phyloP scores from a whole-genome alignment of 2,113 vertebrate genomes.

The Psammodynastes pulverulentus region DNA sequence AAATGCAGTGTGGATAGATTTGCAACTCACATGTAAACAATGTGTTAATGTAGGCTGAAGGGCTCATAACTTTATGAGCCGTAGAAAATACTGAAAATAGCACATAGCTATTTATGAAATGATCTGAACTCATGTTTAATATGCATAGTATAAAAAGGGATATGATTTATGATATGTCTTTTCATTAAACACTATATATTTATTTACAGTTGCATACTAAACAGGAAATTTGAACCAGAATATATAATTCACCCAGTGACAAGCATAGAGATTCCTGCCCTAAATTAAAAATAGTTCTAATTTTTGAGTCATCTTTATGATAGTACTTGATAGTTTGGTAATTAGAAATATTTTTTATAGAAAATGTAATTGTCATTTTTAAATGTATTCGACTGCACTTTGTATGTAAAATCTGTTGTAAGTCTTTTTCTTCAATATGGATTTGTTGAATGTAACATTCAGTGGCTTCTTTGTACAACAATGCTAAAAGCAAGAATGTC shows the following conservation, averaged over 20 bases:
- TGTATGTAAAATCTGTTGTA: neutral
- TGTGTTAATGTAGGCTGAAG: neutral
- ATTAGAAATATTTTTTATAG: neutral
- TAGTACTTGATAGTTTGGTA: neutral
- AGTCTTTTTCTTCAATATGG: neutral
- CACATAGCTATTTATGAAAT: neutral
- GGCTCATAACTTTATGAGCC: neutral
- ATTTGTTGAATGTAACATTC: neutral
- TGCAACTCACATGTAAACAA: neutral
- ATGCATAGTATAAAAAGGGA: neutral
- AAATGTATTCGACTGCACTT: neutral
- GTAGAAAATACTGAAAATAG: fast-evolving
- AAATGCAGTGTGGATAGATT: neutral
- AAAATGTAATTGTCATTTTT: neutral
- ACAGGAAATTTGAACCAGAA: neutral
- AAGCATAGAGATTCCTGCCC: neutral
- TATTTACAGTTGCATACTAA: neutral
- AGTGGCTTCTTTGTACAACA: neutral
- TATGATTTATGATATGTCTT: neutral
- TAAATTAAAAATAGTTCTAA: neutral
- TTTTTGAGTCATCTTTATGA: neutral
- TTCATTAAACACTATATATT: fast-evolving
- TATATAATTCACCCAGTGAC: neutral
- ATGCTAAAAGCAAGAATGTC: neutral
- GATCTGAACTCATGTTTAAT: neutral